phyloP scores from a whole-genome alignment of 2,797 vertebrate species.

The Onychomys leucogaster region DNA sequence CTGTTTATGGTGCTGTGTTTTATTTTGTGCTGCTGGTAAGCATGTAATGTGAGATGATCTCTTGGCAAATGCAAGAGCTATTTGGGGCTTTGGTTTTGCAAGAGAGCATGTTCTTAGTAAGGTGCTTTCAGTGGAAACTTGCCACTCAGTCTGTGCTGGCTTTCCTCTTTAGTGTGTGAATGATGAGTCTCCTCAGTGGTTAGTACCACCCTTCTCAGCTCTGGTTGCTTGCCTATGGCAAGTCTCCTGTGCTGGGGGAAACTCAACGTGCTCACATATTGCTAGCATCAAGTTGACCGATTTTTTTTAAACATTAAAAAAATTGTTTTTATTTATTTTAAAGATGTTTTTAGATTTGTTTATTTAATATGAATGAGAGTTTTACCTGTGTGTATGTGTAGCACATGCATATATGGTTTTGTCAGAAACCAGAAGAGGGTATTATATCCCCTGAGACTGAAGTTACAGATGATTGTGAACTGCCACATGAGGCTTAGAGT shows the following conservation, averaged over 20 bases:
- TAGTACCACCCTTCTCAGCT: neutral
- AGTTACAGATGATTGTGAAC: neutral
- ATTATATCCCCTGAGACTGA: too few relatives aligned
- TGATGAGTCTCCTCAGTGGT: neutral
- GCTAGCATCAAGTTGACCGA: neutral
- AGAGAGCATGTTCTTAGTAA: slow-evolving; percentile 66
- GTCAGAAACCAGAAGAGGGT: neutral
- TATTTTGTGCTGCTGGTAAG: slow-evolving; percentile 55
- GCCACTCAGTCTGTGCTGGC: neutral
- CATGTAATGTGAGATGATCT: slow-evolving; percentile 73
- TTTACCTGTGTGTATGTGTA: neutral
- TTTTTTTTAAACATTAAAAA: neutral
- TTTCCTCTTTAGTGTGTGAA: slow-evolving; percentile 29
- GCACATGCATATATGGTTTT: neutral
- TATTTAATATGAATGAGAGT: neutral
- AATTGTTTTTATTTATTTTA: neutral
- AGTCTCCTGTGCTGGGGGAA: neutral
- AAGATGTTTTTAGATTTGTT: neutral
- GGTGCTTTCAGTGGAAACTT: slow-evolving; percentile 28
- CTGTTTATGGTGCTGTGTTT: neutral
- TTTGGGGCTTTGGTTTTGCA: slow-evolving; percentile 64
- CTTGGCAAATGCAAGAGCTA: slow-evolving; percentile 62
- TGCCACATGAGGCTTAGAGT: too few relatives aligned
- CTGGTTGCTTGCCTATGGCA: neutral
- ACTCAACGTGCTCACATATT: neutral